phyloP scores from a whole-genome alignment of 1,140 invertebrate genomes.

The Pentalonia nigronervosa region DNA sequence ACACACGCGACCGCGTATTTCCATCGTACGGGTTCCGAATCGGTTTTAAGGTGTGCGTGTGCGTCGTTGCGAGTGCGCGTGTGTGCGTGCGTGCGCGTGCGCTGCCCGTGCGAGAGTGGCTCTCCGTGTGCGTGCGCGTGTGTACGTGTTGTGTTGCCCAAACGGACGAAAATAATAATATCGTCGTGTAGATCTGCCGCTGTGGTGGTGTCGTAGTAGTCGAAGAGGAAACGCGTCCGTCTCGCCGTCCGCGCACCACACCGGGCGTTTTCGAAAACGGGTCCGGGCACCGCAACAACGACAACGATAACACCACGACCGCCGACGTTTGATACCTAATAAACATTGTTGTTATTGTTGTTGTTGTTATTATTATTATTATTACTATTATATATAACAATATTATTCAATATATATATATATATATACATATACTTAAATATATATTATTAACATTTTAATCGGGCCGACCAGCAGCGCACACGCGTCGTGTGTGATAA shows the following conservation, averaged over 20 bases:
- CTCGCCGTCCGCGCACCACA: constrained; percentile 42
- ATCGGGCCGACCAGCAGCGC: constrained; percentile 9
- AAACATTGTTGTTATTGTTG: not conserved
- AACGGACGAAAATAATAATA: constrained; percentile 54
- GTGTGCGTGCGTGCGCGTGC: not conserved
- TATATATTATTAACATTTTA: not conserved
- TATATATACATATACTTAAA: too few species aligned
- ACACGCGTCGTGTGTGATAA: constrained; percentile 8
- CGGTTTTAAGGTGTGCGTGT: constrained; percentile 38
- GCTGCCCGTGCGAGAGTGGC: not conserved
- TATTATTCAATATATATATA: too few species aligned
- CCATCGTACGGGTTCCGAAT: constrained; percentile 50
- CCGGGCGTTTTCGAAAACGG: constrained; percentile 53
- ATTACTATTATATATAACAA: not conserved
- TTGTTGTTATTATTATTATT: not conserved
- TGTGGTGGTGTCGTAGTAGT: not conserved
- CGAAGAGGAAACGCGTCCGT: constrained; percentile 39
- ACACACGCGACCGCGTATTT: not conserved
- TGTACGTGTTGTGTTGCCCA: constrained; percentile 45
- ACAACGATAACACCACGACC: not conserved
- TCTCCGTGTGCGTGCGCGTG: not conserved
- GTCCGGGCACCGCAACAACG: not conserved
- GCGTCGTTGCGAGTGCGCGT: not conserved
- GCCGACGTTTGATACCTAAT: not conserved
- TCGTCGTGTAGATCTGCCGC: constrained; percentile 49